Evolutionary conservation across 1,140 invertebrate species (phyloP), one percentile per base, ranked within the genome.

Genomic region (Homarus americanus): DNA sequence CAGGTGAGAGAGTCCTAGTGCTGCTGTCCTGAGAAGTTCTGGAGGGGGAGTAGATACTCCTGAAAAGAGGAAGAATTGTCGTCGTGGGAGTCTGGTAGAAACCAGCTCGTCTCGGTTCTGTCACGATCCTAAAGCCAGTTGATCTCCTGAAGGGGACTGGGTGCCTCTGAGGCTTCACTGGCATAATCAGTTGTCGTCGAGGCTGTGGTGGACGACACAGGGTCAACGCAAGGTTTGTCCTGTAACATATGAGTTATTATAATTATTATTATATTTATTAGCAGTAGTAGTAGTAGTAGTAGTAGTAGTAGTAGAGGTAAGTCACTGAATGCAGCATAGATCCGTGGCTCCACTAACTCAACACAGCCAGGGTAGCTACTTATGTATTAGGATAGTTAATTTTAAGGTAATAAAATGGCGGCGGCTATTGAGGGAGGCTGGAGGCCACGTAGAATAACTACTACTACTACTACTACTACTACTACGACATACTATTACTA

Each of bases 181-280:
- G 15, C 53, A 58, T 24, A 15, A 58, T 20, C 15, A 20, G 17
- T 24, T 4, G 15, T 20, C 63, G 24, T 34, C 20, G 28, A 12
- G 36, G 76, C 36, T 49, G 73, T 12, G 86, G 12, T 9, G 75
- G 78, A 0, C 76, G 86, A 36, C 86, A 88, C 76, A 88, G 34
- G 36, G 34, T 49, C 58, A 88, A 53, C n/a, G 86, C 86, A 24
- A 88, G 28, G 53, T 88, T 88, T 7, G 86, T 88, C 32, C 86
- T 88, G 86, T 7, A 86, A 76, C 40, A 44, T 32, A n/a, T n/a
- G n/a, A n/a, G n/a, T n/a, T n/a, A n/a, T n/a, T n/a, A n/a, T n/a
- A 15, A 83, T 41, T n/a, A n/a, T n/a, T n/a, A n/a, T n/a, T n/a
- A n/a, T n/a, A n/a, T n/a, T n/a, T n/a, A n/a, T n/a, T n/a, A n/a